A percentile compares a stretch with the other conserved stretches of the same genome.
phyloP scores from a whole-genome alignment of 92 coral and sea anemone genomes.

The Scolanthus callimorphus region DNA sequence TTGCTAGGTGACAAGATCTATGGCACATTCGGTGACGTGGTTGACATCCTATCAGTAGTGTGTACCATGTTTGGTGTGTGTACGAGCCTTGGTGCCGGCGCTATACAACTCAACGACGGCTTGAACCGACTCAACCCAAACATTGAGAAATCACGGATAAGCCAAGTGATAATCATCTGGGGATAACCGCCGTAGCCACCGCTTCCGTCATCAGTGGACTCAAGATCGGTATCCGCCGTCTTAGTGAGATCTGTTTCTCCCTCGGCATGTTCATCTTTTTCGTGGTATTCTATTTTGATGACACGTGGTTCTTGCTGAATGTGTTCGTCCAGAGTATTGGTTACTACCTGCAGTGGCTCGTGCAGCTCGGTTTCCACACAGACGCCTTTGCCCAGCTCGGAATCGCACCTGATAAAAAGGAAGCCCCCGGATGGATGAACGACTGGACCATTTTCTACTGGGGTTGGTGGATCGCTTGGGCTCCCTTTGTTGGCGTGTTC shows the following conservation, averaged over 20 bases:
- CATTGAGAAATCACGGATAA: constrained; percentile 12
- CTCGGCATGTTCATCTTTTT: constrained; percentile 66
- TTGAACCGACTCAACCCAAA: constrained; percentile 39
- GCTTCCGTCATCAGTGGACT: constrained; percentile 60
- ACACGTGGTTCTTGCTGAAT: constrained; percentile 63
- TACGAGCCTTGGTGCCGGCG: constrained; percentile 65
- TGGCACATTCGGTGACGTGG: not conserved
- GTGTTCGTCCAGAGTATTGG: constrained; percentile 15
- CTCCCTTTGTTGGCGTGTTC: constrained; percentile 75
- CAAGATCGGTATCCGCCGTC: constrained; percentile 64
- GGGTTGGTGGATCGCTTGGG: constrained; percentile 86
- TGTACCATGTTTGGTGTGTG: constrained; percentile 40
- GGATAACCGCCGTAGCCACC: constrained; percentile 64
- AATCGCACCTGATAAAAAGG: constrained; percentile 66
- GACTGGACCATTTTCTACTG: constrained; percentile 69
- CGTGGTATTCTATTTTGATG: constrained; percentile 47
- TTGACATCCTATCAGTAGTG: not conserved
- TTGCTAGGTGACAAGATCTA: not conserved
- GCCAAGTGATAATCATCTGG: constrained; percentile 60
- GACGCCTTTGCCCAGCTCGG: constrained; percentile 44
- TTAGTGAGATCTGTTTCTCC: constrained; percentile 63
- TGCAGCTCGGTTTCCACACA: constrained; percentile 46
- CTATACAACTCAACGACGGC: constrained; percentile 49
- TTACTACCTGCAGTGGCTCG: constrained; percentile 62
- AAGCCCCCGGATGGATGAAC: constrained; percentile 59